Evolutionary conservation across 2,797 vertebrate genomes (phyloP), one percentile per base, ranked within the genome.

Genomic region (Poeciliopsis gracilis): DNA sequence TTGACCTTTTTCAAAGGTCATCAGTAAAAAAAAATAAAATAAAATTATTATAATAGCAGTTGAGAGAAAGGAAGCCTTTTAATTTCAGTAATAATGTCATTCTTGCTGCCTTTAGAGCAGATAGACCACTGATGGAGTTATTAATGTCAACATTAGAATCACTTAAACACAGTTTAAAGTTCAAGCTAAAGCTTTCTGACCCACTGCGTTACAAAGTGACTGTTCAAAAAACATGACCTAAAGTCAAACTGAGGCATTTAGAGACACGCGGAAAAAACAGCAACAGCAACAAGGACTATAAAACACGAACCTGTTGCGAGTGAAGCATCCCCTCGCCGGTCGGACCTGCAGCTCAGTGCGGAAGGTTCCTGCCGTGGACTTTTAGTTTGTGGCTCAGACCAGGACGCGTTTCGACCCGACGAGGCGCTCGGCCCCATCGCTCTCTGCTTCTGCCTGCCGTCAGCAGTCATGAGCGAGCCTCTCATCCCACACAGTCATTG

Each of bases 401-500:
- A 36, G 70, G 79, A 75, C 63, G 73, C 74, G 84, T 83, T 51
- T 82, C 81, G 76, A 59, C 8, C 28, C 79, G 57, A 33, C 41
- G 78, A 93, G 85, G 89, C 84, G 89, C 83, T 84, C 90, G 88
- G 79, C 85, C 88, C 76, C 38, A 41, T 59, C 78, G 23, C 55
- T n/a, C 76, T n/a, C 75, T 49, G 76, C 72, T 74, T 76, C 72
- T 70, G 81, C 76, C 79, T 74, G 69, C 81, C 81, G 85, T 84
- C 82, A 87, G 82, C 83, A 82, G 84, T 86, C 85, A 87, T 38
- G 75, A 36, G 55, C 84, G 88, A 94, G 87, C 79, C 82, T 90
- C 86, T 92, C 85, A 85, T 88, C 83, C 80, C 79, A 79, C 84
- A 86, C 87, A 89, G 86, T 88, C 88, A 88, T 92, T 89, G 88